Evolutionary conservation across 2,888 invertebrate species (phyloP), one percentile per base, ranked within the genome.

Genomic region (Agrypnus murinus): DNA sequence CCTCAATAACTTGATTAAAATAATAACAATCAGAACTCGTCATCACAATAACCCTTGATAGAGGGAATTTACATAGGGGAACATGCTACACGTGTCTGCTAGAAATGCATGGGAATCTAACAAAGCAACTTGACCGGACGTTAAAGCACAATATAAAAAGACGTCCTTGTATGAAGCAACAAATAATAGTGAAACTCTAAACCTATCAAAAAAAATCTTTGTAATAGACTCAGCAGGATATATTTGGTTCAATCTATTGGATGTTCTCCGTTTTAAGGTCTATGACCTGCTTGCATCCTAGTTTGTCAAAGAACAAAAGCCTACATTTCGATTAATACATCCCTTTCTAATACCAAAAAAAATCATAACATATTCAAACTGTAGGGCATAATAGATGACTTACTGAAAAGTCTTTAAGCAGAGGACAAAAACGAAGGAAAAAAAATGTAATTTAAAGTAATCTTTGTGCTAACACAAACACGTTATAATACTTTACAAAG

Each of bases 101-200:
- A 15, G 25, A 43, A 34, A 38, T 14, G 34, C 50, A 40, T 58
- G 58, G 31, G 64, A 63, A 69, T 53, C 45, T n/a, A 31, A 46
- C 10, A 50, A 19, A 12, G 14, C 38, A 9, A 46, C 46, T 19
- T 67, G 45, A 48, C 48, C 46, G 59, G 46, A 40, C 67, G 14
- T 50, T 17, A 14, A 12, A 14, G 9, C 19, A 53, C 60, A 6
- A 50, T 2, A 25, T 3, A 25, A 25, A 25, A 25, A 3, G 25
- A n/a, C n/a, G n/a, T n/a, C n/a, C n/a, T n/a, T 25, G 25, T 25
- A 43, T 65, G 19, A 65, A 62, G 31, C n/a, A 45, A 14, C 12
- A 63, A 69, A 69, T 65, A 58, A 69, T 55, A 65, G 69, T n/a
- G 69, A 50, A 69, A 69, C 65, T 59, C 58, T 59, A 70, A 17